A percentile compares a stretch with the other conserved stretches of the same genome.
phyloP scores from a whole-genome alignment of 2,113 vertebrate genomes.

The Corydoras maculifer region DNA sequence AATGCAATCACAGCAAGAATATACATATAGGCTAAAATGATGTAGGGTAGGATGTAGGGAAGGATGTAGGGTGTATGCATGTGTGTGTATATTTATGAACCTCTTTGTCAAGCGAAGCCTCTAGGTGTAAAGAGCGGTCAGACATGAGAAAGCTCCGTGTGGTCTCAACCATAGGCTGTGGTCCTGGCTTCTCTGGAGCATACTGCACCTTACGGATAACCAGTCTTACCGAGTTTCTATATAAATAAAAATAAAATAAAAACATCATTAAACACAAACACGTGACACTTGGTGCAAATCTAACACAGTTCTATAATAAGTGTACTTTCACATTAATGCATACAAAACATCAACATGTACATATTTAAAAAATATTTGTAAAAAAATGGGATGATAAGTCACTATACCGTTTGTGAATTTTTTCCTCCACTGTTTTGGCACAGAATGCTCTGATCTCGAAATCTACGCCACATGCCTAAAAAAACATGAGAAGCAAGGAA shows the following conservation, averaged over 20 bases:
- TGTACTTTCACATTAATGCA: no score
- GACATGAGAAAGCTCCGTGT: conserved; percentile 89
- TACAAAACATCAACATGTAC: no score
- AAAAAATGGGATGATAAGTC: neutral
- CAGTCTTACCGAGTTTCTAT: conserved; percentile 69
- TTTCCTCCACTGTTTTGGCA: conserved; percentile 84
- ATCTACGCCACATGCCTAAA: conserved; percentile 80
- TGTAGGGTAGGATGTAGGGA: no score
- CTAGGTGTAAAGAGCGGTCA: conserved; percentile 80
- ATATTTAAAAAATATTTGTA: no score
- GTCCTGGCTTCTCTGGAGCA: conserved; percentile 81
- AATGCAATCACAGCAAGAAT: no score
- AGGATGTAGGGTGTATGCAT: no score
- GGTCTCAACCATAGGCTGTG: conserved; percentile 85
- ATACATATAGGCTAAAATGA: no score
- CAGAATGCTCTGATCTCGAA: conserved; percentile 90
- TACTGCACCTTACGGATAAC: conserved; percentile 89
- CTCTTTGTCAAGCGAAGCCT: conserved; percentile 87
- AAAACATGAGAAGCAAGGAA: conserved; percentile 7
- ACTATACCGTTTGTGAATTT: conserved; percentile 84
- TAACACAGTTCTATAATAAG: no score
- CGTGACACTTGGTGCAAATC: no score
- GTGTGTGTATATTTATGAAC: conserved; percentile 46
- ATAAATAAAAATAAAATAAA: no score
- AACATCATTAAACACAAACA: no score